Evolutionary conservation across 1,140 invertebrate genomes (phyloP).

Genomic region (Trichonephila clavipes): DNA sequence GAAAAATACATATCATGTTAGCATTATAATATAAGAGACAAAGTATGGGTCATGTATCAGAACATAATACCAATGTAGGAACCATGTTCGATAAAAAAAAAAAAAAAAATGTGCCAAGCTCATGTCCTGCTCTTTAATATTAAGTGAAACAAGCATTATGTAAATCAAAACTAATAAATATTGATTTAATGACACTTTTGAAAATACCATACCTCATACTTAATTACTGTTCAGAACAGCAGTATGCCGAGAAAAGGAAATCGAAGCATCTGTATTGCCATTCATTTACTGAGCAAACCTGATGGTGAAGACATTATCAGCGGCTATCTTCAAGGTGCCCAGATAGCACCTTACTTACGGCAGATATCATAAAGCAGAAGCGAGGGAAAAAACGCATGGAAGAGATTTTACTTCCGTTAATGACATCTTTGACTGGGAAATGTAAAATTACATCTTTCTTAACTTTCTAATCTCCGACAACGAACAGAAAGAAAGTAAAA

Average conservation of each 20-base stretch:
- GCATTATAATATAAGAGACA: too few relatives aligned
- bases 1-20: too few relatives aligned
- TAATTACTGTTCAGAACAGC: too few relatives aligned
- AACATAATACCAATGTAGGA: too few relatives aligned
- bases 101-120: too few relatives aligned
- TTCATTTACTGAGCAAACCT: not conserved
- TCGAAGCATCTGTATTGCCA: not conserved
- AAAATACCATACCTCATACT: too few relatives aligned
- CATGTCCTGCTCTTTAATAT: too few relatives aligned
- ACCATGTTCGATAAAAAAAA: too few relatives aligned
- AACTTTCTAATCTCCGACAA: constrained; percentile 33
- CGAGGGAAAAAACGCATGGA: not conserved
- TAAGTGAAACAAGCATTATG: too few relatives aligned
- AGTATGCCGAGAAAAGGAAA: not conserved
- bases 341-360: constrained; percentile 18
- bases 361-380: constrained; percentile 9
- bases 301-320: constrained; percentile 7
- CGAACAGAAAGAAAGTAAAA: not conserved
- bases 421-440: constrained; percentile 14
- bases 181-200: too few relatives aligned
- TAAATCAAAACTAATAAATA: too few relatives aligned
- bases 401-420: constrained; percentile 34
- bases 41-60: too few relatives aligned
- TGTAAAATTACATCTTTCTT: constrained; percentile 34
- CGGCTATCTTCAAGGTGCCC: not conserved